phyloP scores from a whole-genome alignment of 2,888 invertebrate species.

The Scaptodrosophila latifasciaeformis region DNA sequence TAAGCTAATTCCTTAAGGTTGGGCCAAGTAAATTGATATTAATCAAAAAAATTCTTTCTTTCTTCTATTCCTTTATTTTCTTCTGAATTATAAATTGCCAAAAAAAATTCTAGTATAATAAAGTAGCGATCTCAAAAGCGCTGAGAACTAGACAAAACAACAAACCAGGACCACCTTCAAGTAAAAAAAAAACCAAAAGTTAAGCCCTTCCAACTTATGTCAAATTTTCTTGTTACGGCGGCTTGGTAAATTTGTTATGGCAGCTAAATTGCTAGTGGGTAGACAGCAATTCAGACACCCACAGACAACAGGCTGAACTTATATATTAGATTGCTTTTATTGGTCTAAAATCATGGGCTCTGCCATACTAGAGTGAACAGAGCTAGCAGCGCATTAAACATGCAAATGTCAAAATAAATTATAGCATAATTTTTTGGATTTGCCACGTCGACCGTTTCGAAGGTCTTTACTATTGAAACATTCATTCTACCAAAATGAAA shows the following conservation, averaged over 20 bases:
- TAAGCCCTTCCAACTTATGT: background rate
- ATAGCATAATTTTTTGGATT: constrained; percentile 19
- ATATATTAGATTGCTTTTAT: too few species aligned
- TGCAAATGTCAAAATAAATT: constrained; percentile 55
- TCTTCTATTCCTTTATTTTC: too few species aligned
- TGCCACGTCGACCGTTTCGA: background rate
- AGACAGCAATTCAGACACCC: constrained; percentile 12
- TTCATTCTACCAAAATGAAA: background rate
- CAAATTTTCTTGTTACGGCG: constrained; percentile 1
- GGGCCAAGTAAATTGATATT: too few species aligned
- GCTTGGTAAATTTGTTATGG: constrained; percentile 10
- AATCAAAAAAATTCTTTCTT: too few species aligned
- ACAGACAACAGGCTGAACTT: constrained; percentile 2
- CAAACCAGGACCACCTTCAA: background rate
- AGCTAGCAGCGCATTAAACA: constrained; percentile 44
- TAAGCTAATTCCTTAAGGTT: too few species aligned
- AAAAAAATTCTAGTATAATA: too few species aligned
- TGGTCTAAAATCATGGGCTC: too few species aligned
- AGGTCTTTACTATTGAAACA: too few species aligned
- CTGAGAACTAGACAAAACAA: too few species aligned
- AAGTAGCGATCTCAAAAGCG: too few species aligned
- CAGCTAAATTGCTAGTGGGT: constrained; percentile 15
- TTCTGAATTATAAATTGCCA: too few species aligned
- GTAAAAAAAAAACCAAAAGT: background rate
- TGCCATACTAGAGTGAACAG: constrained; percentile 4